Base-by-base conservation (phyloP, 2,888 invertebrate genomes). In the Amaurobius ferox region DNA sequence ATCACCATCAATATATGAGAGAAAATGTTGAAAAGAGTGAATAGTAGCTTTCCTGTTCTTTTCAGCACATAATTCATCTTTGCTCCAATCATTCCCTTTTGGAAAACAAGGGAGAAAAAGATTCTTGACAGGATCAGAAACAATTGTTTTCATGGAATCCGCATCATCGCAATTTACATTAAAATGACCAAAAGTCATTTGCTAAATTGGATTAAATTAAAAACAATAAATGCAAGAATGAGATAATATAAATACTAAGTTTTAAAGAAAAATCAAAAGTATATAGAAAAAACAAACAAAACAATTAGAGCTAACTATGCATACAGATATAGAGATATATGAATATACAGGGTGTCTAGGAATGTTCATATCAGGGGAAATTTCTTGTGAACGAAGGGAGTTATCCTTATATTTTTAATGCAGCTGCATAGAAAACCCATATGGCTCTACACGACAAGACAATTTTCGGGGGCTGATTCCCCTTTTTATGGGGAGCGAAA, bases 1-100 rank as follows among this genome's bases (percentile, higher is more conserved):
- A n/a, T 61, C 62, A 86, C 86, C 64, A 19, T 74, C 55, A 74
- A 86, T 71, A 40, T 79, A 79, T 29, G 70, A 13, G 0, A 66
- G 11, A 61, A 86, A 86, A 64, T 76, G 61, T 16, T 71, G 40
- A 61, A 66, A 70, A 23, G 64, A 28, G n/a, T 71, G 55, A 0
- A 70, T 48, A 39, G 79, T 79, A 5, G 76, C 32, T 30, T 39
- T 68, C 66, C 29, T 79, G 9, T 86, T 76, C 55, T 71, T 70
- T 6, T 68, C 55, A n/a, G 26, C 61, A 64, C 71, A n/a, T 26
- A 74, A 30, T 79, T 66, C 35, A 35, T 79, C 55, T 30, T 77
- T 29, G 7, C 26, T 55, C 79, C 79, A 86, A 35, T 86, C 86
- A 1, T 32, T 48, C 19, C 79, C 86, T 29, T 35, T 30, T 62